phyloP scores from a whole-genome alignment of 2,888 invertebrate species.

The Myopa testacea region DNA sequence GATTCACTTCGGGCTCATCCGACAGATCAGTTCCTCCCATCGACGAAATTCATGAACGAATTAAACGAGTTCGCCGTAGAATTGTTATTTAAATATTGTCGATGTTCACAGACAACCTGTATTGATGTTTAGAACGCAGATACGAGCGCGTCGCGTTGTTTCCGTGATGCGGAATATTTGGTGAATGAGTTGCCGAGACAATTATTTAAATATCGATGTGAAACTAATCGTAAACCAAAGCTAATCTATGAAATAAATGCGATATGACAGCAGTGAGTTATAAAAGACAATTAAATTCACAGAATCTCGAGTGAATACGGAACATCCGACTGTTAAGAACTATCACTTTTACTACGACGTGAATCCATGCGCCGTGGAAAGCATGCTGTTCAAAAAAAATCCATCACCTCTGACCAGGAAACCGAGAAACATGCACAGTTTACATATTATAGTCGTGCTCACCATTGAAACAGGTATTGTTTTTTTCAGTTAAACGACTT shows the following conservation, averaged over 20 bases:
- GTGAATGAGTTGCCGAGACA: not conserved
- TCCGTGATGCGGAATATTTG: not conserved
- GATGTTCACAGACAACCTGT: slow-evolving; percentile 25
- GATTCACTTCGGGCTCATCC: not conserved
- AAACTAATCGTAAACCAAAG: not conserved
- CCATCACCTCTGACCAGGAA: not conserved
- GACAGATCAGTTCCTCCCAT: not conserved
- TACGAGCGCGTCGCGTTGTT: slow-evolving; percentile 11
- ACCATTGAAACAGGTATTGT: slow-evolving; percentile 35
- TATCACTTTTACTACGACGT: not conserved
- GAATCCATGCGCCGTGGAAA: not conserved
- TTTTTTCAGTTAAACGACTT: not conserved
- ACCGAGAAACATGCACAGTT: slow-evolving; percentile 19
- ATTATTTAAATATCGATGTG: not conserved
- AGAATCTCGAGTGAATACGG: not conserved
- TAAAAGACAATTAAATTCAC: not conserved
- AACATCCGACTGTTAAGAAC: too few species aligned
- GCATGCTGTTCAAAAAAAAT: not conserved
- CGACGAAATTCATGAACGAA: slow-evolving; percentile 26
- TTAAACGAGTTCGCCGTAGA: slow-evolving; percentile 10
- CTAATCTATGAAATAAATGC: not conserved
- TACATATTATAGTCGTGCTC: slow-evolving; percentile 27
- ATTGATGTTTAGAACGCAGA: slow-evolving; percentile 31
- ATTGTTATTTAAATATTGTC: slow-evolving; percentile 13
- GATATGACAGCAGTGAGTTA: not conserved